Conservation (phyloP, 1,140 invertebrate species). For the Sinella curviseta region DNA sequence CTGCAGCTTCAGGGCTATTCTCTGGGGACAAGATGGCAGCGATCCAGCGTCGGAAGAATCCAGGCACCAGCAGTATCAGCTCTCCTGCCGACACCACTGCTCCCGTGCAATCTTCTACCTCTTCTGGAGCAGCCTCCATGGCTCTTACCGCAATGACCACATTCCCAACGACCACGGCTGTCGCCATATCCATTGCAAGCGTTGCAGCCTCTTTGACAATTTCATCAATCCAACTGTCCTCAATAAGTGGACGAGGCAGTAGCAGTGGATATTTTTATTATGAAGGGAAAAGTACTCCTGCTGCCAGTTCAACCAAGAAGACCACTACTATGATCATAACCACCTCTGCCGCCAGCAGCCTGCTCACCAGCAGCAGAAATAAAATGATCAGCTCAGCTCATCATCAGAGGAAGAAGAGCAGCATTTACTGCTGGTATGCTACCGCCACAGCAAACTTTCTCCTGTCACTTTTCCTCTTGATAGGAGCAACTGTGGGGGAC, state of each 20-base stretch:
- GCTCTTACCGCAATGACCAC: not conserved
- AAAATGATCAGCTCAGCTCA: not conserved
- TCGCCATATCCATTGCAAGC: not conserved
- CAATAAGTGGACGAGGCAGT: too few relatives aligned
- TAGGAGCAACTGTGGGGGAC: not conserved
- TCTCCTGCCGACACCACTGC: not conserved
- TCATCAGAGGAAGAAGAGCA: not conserved
- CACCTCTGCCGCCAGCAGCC: not conserved
- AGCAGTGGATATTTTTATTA: too few relatives aligned
- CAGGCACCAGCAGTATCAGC: not conserved
- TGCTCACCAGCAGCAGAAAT: not conserved
- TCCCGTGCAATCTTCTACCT: not conserved
- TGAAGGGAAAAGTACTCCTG: too few relatives aligned
- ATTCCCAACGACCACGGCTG: not conserved
- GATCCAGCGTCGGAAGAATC: not conserved
- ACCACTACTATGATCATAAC: not conserved
- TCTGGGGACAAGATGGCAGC: conserved; percentile 28
- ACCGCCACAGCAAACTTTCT: not conserved
- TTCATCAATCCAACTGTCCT: conserved; percentile 24
- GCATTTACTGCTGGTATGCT: too few relatives aligned
- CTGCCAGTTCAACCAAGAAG: too few relatives aligned
- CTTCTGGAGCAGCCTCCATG: not conserved
- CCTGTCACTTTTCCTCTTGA: not conserved
- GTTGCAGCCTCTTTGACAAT: not conserved
- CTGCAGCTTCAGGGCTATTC: conserved; percentile 19